Base-by-base conservation (phyloP, 2,113 vertebrate genomes). In the Alligator sinensis region DNA sequence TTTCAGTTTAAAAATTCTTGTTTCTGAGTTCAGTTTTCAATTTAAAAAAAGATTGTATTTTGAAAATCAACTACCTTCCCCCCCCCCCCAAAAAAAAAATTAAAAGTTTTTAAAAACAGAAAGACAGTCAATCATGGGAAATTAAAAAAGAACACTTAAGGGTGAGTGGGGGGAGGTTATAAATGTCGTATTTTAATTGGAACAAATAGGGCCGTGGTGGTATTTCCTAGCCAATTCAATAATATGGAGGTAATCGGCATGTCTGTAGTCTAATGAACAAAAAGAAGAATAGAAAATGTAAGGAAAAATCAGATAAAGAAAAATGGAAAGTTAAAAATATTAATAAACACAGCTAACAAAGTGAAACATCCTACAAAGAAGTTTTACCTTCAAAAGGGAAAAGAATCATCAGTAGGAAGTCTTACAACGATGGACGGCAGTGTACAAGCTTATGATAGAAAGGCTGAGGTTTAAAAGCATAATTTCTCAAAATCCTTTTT, bases 221-320 rank as follows among this genome's bases (percentile, higher is more conserved):
- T 47, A 47, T 47, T 47, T 47, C 47, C 47, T 47, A 47, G 47
- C 47, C 47, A 47, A 47, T 47, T 47, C 24, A 27, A 1, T 47
- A 80, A 24, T n/a, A 9, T 16, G 6, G 4, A 8, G 54, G 18
- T 27, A 38, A 14, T 61, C 6, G 1, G 0, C 38, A 27, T 47
- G 47, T 47, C 47, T 47, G 7, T 3, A 80, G 22, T 9, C 13
- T 60, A 54, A 68, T 17, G 84, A 61, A 77, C 24, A 24, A 15
- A 66, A 90, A 64, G 3, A 66, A 76, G 79, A n/a, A 1, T 54
- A 22, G 4, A 3, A 64, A 92, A 84, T 14, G 9, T 34, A 68
- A 11, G 11, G 17, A 1, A 68, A 4, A 70, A 10, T 21, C 30
- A 21, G 10, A 18, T 25, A 10, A 2, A 3, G 59, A 54, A 13